Conservation (phyloP, 2,113 vertebrate species). For the Choloepus hoffmanni region DNA sequence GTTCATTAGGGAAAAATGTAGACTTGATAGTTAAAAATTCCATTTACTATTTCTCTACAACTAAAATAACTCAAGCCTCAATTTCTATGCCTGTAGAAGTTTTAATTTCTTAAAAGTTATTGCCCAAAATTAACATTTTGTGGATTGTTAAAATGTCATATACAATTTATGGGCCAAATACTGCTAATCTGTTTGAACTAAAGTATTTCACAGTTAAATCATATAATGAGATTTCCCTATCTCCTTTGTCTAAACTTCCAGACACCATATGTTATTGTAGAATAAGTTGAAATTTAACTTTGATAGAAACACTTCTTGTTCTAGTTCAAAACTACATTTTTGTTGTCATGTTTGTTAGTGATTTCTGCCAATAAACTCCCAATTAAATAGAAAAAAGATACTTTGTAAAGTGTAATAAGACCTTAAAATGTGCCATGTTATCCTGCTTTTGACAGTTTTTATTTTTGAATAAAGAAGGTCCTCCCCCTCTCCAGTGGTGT, state of each 20-base stretch:
- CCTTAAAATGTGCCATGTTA: too few species aligned
- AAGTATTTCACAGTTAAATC: neutral
- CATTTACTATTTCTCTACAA: neutral
- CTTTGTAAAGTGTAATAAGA: too few species aligned
- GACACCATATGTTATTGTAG: neutral
- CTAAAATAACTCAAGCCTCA: conserved; percentile 51
- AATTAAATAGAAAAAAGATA: neutral
- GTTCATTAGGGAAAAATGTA: too few species aligned
- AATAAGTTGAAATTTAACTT: neutral
- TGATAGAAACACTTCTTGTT: neutral
- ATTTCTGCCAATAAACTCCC: too few species aligned
- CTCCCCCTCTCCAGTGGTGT: too few species aligned
- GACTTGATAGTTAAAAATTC: too few species aligned
- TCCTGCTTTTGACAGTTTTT: too few species aligned
- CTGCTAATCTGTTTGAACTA: too few species aligned
- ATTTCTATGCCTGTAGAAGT: conserved; percentile 54
- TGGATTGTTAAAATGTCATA: too few species aligned
- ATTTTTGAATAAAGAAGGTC: too few species aligned
- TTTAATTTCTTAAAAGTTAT: conserved; percentile 50
- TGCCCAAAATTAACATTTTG: too few species aligned
- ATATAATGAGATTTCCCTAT: neutral
- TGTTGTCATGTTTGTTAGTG: neutral
- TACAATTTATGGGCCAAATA: too few species aligned
- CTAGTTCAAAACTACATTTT: conserved; percentile 4
- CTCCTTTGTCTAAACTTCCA: neutral